These are phyloP conservation scores for Platycheirus rosarum DNA, from an alignment of 2,888 invertebrate species.

Conservation along the genomic window DNA sequence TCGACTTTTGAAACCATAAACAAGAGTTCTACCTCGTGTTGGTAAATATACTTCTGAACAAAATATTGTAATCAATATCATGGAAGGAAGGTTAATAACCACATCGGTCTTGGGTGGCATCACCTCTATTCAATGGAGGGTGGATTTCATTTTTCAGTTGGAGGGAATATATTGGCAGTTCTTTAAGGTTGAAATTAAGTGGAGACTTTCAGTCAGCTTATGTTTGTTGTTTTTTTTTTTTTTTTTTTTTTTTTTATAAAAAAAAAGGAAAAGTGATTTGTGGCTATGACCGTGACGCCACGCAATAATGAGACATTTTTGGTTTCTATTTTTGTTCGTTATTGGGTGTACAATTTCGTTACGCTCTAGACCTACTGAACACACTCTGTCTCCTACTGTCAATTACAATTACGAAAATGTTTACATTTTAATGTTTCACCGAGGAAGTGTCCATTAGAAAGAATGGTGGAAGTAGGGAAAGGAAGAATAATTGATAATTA, in stretches of 20 bases:
- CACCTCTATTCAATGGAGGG: background rate
- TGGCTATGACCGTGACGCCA: conserved; percentile 40
- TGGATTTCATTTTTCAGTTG: background rate
- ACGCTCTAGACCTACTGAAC: conserved; percentile 5
- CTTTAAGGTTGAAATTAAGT: conserved; percentile 2
- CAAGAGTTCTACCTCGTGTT: conserved; percentile 8
- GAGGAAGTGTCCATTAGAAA: conserved; percentile 30
- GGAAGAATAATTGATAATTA: background rate
- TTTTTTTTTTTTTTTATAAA: background rate
- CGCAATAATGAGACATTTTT: conserved; percentile 40
- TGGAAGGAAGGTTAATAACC: conserved; percentile 54
- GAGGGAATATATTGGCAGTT: background rate
- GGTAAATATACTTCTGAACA: background rate
- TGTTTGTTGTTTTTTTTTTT: no score
- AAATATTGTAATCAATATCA: conserved; percentile 48
- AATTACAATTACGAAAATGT: conserved; percentile 33
- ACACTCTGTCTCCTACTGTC: conserved; percentile 18
- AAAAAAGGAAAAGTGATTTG: conserved; percentile 44
- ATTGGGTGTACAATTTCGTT: conserved; percentile 39
- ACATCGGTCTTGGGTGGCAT: conserved; percentile 1
- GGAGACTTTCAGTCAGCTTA: conserved; percentile 3
- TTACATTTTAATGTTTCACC: conserved; percentile 36
- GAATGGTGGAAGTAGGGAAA: conserved; percentile 1
- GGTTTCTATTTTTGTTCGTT: conserved; percentile 26
- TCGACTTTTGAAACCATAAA: conserved; percentile 62